These are phyloP conservation scores for Tortrix viridana DNA, from an alignment of 2,888 invertebrate genomes.

Conservation along the genomic window DNA sequence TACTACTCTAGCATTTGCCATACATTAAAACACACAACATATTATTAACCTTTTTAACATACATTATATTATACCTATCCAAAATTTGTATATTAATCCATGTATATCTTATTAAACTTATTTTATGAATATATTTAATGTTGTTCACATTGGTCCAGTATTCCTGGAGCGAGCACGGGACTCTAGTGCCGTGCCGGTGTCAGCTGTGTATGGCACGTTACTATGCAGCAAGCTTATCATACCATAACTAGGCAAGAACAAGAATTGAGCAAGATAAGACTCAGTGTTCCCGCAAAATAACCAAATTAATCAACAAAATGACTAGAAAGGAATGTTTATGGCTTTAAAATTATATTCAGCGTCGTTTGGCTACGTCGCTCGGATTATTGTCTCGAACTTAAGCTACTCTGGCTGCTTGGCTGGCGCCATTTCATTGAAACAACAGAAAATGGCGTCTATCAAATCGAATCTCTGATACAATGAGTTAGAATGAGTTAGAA, in stretches of 20 bases:
- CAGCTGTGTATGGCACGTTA: conserved; percentile 74
- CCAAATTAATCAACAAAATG: conserved; percentile 55
- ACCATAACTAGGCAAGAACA: conserved; percentile 71
- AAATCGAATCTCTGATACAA: conserved; percentile 30
- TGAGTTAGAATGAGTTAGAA: conserved; percentile 27
- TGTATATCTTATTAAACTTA: conserved; percentile 68
- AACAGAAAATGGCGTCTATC: conserved; percentile 41
- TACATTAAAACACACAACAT: conserved; percentile 81
- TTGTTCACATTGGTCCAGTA: conserved; percentile 77
- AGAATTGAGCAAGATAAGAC: conserved; percentile 77
- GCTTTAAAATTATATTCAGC: conserved; percentile 59
- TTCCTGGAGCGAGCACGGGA: conserved; percentile 67
- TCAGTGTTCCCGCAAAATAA: conserved; percentile 59
- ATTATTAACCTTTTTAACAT: conserved; percentile 64
- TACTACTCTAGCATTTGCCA: conserved; percentile 81
- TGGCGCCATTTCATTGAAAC: conserved; percentile 37
- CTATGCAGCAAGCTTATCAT: conserved; percentile 67
- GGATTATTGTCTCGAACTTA: conserved; percentile 79
- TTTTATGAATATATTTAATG: conserved; percentile 64
- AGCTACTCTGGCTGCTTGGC: conserved; percentile 57
- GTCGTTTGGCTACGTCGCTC: conserved; percentile 72
- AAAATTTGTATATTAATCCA: conserved; percentile 77
- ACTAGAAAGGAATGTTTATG: conserved; percentile 81
- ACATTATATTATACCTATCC: conserved; percentile 78
- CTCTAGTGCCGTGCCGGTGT: conserved; percentile 61